Percentiles rank a stretch among this genome's conserved stretches.
Evolutionary conservation across 1,140 invertebrate species (phyloP).

Genomic region (Camponotus vicinus): DNA sequence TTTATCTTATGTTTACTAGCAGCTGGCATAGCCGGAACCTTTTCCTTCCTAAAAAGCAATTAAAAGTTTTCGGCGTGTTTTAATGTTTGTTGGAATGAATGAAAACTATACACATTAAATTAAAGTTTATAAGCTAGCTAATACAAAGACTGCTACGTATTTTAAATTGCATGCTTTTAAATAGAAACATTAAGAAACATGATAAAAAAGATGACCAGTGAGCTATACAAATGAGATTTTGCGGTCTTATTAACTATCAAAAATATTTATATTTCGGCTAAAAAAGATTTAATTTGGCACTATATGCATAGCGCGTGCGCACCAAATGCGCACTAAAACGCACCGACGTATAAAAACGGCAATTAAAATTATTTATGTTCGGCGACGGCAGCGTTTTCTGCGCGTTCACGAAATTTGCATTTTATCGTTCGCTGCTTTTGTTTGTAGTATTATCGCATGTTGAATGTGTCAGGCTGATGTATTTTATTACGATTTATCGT

Average conservation of each 20-base stretch:
- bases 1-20: conserved; percentile 63
- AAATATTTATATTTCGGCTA: conserved; percentile 43
- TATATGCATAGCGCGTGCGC: conserved; percentile 43
- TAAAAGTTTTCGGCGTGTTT: conserved; percentile 69
- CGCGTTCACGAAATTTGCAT: conserved; percentile 59
- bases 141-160: background rate
- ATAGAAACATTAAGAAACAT: background rate
- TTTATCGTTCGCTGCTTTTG: conserved; percentile 59
- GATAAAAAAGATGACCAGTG: conserved; percentile 4
- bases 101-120: conserved; percentile 69
- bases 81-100: conserved; percentile 53
- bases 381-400: conserved; percentile 12
- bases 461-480: conserved; percentile 46
- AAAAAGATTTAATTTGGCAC: conserved; percentile 45
- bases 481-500: conserved; percentile 56
- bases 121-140: conserved; percentile 62
- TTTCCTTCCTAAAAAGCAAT: conserved; percentile 63
- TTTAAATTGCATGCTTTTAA: conserved; percentile 32
- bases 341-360: conserved; percentile 58
- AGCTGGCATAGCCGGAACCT: conserved; percentile 56
- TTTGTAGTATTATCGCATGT: conserved; percentile 53
- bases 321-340: conserved; percentile 40
- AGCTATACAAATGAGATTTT: conserved; percentile 1
- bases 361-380: conserved; percentile 64
- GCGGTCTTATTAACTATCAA: conserved; percentile 25